phyloP scores from a whole-genome alignment of 2,113 vertebrate genomes.

The Ovis canadensis region DNA sequence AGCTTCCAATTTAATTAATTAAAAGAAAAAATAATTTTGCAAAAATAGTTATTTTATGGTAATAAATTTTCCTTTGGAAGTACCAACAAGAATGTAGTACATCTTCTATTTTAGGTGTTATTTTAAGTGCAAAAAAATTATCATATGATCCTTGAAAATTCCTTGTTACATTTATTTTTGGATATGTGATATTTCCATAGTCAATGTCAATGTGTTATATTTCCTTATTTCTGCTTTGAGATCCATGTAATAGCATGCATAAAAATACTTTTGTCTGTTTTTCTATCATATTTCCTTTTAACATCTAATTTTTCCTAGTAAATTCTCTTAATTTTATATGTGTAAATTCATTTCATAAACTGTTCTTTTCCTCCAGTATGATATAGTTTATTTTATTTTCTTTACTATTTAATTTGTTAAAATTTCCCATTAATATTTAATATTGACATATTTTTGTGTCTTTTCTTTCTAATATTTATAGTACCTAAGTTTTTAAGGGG shows the following conservation, averaged over 20 bases:
- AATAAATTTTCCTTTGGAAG: neutral
- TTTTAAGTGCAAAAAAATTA: neutral
- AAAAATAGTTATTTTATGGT: neutral
- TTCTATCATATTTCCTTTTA: neutral
- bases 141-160: neutral
- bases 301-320: neutral
- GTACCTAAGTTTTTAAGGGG: neutral
- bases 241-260: no score
- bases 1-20: neutral
- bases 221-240: neutral
- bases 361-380: neutral
- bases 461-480: neutral
- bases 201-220: neutral
- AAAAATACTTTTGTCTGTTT: neutral
- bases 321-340: neutral
- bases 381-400: neutral
- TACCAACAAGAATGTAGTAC: neutral
- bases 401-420: neutral
- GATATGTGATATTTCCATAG: neutral
- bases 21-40: neutral
- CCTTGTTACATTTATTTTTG: neutral
- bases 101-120: neutral
- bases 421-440: neutral
- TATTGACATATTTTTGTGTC: neutral
- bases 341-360: neutral